Evolutionary conservation across 2,888 invertebrate genomes (phyloP), one percentile per base, ranked within the genome.

Genomic region (Bedellia somnulentella): DNA sequence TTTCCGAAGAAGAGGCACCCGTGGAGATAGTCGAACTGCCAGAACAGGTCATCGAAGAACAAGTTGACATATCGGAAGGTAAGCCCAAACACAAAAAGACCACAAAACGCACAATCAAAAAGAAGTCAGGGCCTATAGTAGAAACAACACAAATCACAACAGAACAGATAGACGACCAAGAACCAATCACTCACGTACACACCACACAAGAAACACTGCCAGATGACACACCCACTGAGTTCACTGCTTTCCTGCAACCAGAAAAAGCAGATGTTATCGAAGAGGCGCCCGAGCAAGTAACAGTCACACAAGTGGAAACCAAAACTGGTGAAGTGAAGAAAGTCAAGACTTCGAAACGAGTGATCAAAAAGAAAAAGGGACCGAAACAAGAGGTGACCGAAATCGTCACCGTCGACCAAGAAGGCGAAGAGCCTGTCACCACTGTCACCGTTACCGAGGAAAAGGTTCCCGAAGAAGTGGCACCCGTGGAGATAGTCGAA

Each of bases 111-210:
- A 46, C 61, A 5, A 67, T 77, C 10, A 70, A 63, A 37, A 44
- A 45, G 29, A 41, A 40, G n/a, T 35, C 40, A 15, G 43, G 44
- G 38, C 15, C 41, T 24, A 29, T 40, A 41, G 34, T 50, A 38
- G 31, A 41, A 44, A 42, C 38, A 10, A 49, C 67, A 2, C 30
- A 55, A 31, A 39, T 78, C 30, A 42, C 38, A 11, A 48, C 67
- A 2, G 30, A 55, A 31, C 60, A 66, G 42, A 70, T 73, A 46
- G 58, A 62, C 35, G 59, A 64, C 22, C 64, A 54, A 40, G 42
- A 61, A 50, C 46, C 70, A 44, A 40, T 64, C 46, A 48, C 56
- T 34, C 37, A 57, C 3, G 53, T 64, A 39, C 42, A 55, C 24
- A 49, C 54, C 22, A 40, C 57, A 39, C 59, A 57, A 30, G 38